Percentiles rank a stretch among this genome's conserved stretches.
phyloP scores from a whole-genome alignment of 2,113 vertebrate species.

The Actenoides lindsayi region DNA sequence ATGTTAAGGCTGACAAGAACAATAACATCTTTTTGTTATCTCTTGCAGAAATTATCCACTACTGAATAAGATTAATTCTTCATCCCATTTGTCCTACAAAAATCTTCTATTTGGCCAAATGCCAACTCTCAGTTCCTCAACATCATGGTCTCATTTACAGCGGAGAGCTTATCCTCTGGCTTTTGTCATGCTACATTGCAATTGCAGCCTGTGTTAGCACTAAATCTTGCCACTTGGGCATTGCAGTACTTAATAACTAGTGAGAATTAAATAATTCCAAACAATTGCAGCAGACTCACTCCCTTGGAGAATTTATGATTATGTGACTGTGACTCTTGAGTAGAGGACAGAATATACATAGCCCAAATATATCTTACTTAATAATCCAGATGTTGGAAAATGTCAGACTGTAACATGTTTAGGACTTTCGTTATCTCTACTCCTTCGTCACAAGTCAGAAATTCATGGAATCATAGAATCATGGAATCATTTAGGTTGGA shows the following conservation, averaged over 20 bases:
- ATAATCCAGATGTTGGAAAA: background rate
- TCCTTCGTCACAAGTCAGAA: background rate
- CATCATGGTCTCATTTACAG: background rate
- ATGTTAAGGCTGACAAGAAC: background rate
- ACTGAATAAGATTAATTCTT: background rate
- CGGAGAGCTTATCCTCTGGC: background rate
- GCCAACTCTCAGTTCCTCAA: background rate
- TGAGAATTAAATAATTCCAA: background rate
- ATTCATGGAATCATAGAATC: background rate
- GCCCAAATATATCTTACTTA: background rate
- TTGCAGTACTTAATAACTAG: background rate
- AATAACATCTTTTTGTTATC: background rate
- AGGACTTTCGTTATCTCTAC: background rate
- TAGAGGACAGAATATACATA: background rate
- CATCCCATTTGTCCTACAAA: background rate
- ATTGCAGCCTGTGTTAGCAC: background rate
- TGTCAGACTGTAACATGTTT: background rate
- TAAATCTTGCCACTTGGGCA: background rate
- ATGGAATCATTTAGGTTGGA: background rate
- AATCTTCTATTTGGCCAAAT: background rate
- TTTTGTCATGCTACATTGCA: background rate
- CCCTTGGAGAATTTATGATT: background rate
- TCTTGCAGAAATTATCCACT: background rate
- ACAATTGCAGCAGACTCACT: background rate
- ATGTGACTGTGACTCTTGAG: background rate